Evolutionary conservation across 2,113 vertebrate genomes (phyloP).

Genomic region (Colistium nudipinnis): DNA sequence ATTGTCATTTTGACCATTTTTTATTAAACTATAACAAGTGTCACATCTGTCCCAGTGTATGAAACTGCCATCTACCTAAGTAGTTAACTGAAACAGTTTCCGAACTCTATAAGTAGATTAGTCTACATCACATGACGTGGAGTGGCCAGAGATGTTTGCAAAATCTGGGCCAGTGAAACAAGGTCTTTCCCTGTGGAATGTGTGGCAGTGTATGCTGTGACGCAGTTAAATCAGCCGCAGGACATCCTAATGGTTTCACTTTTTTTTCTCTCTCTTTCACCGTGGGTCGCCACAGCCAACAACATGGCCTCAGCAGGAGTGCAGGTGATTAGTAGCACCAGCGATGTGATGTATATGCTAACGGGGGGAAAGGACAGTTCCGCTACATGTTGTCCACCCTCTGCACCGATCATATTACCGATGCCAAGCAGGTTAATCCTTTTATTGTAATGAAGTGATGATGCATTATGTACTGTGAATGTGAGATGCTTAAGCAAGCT

Average conservation of each 20-base stretch:
- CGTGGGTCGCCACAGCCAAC: constrained; percentile 21
- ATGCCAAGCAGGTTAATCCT: constrained; percentile 78
- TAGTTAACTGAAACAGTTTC: not conserved
- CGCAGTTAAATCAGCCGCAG: constrained; percentile 53
- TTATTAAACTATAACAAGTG: constrained; percentile 31
- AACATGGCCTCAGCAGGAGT: constrained; percentile 16
- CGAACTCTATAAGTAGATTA: not conserved
- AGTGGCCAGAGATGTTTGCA: not conserved
- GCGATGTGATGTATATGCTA: constrained; percentile 59
- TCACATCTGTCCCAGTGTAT: not conserved
- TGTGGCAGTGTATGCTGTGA: constrained; percentile 40
- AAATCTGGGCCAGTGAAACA: constrained; percentile 40
- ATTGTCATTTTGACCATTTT: constrained; percentile 43
- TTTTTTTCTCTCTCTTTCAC: constrained; percentile 56
- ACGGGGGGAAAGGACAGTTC: constrained; percentile 65
- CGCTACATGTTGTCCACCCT: constrained; percentile 37
- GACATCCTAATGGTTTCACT: constrained; percentile 55
- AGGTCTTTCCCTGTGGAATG: constrained; percentile 32
- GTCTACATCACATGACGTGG: not conserved
- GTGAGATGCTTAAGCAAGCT: constrained; percentile 68
- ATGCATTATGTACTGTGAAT: constrained; percentile 70
- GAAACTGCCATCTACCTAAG: constrained; percentile 7
- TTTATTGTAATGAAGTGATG: constrained; percentile 83
- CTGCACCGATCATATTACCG: constrained; percentile 51
- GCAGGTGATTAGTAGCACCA: constrained; percentile 55